These are phyloP conservation scores for Agrypnia vestita DNA, from an alignment of 1,140 invertebrate genomes.

Conservation along the genomic window DNA sequence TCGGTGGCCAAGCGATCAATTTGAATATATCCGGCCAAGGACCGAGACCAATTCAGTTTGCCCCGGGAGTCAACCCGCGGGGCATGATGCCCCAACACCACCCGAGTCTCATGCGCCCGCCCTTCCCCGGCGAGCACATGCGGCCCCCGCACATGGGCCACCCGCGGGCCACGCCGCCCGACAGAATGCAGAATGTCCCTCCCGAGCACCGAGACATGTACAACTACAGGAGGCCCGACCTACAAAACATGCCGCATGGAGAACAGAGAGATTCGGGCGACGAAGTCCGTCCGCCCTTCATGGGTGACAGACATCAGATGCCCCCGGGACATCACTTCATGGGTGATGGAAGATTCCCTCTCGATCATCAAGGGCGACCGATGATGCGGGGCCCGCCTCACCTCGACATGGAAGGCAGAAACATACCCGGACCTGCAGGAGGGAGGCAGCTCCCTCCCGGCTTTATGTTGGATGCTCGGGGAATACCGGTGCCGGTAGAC, in stretches of 20 bases:
- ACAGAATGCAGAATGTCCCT: background rate
- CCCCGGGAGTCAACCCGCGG: background rate
- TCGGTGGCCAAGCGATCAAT: slow-evolving; percentile 50
- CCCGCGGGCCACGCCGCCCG: background rate
- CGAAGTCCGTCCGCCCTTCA: background rate
- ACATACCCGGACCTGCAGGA: background rate
- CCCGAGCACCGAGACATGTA: background rate
- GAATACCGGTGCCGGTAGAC: slow-evolving; percentile 20
- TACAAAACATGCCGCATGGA: background rate
- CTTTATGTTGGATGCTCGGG: slow-evolving; percentile 35
- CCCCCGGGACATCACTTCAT: slow-evolving; percentile 6
- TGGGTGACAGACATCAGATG: background rate
- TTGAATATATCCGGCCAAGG: slow-evolving; percentile 41
- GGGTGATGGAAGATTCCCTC: slow-evolving; percentile 11
- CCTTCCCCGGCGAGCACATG: slow-evolving; percentile 29
- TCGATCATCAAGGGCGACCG: slow-evolving; percentile 26
- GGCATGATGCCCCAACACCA: slow-evolving; percentile 44
- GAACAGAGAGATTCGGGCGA: slow-evolving; percentile 9
- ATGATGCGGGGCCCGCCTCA: slow-evolving; percentile 15
- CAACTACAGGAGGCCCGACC: slow-evolving; percentile 15
- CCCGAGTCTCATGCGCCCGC: slow-evolving; percentile 63
- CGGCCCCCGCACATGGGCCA: slow-evolving; percentile 19
- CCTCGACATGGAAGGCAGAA: background rate
- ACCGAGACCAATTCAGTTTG: slow-evolving; percentile 3
- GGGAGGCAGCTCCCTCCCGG: slow-evolving; percentile 42